Base-by-base conservation (phyloP, 2,797 vertebrate species). In the Loris lydekkerianus region DNA sequence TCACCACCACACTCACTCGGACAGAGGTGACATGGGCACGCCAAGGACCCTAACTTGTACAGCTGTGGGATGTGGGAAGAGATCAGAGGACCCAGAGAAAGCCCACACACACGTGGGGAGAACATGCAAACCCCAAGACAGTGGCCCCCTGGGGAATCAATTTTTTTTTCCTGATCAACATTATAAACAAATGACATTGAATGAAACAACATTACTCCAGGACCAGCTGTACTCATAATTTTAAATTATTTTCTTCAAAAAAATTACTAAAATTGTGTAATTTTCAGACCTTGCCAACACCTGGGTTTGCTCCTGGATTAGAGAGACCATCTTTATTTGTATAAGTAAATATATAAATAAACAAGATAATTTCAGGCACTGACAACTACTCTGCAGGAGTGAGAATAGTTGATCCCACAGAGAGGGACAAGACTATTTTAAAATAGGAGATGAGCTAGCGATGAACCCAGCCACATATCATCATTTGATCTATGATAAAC, bases 1-100 rank as follows among this genome's bases (percentile, higher is more conserved):
- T 21, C 76, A 25, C 77, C 8, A n/a, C 53, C n/a, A 25, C n/a
- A 9, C 49, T 34, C 31, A 0, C 53, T 37, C 49, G 23, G 10
- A 34, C 11, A 0, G 13, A 13, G 53, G 23, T n/a, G 56, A 15
- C 5, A 21, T 1, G 0, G 18, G 13, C 7, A 13, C 2, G 0
- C 21, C 77, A 80, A n/a, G 34, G 56, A 14, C 8, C 29, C 46
- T 77, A 21, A 53, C 18, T 31, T 21, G 17, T 18, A 20, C 73
- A 1, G 18, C 46, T 77, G 20, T 53, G 75, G 46, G 17, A 49
- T 8, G 25, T 49, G 43, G 43, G 4, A 78, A 49, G 49, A 56
- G 56, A 56, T 20, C 31, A 3, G 76, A 56, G 17, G 7, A 77
- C 49, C 31, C 20, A 56, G 49, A 77, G 31, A 23, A 77, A 77